Base-by-base conservation (phyloP, 2,888 invertebrate species). In the Brachycybe producta region DNA sequence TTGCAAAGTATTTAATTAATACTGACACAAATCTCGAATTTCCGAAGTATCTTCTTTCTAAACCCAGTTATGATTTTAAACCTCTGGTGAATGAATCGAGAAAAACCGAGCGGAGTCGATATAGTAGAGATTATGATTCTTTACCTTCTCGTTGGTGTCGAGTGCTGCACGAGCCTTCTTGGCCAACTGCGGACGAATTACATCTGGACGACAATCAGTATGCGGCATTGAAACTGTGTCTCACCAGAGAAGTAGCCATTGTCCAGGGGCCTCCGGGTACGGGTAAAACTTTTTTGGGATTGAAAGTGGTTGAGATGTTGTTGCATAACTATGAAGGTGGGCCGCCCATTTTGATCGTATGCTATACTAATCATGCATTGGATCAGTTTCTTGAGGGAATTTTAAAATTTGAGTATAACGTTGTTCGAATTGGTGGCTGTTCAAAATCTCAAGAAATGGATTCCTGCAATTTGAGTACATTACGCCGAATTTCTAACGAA, bases 331-430 rank as follows among this genome's bases (percentile, higher is more conserved):
- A 57, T 13, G 26, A 56, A 0, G 27, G 55, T 2, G n/a, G n/a
- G n/a, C 62, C 53, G 2, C 82, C 82, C 1, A 80, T 87, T 64
- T 67, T 87, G 8, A 70, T 88, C 0, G 77, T 88, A 19, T 84
- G 85, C 60, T 84, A 78, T 63, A 87, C 86, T 5, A 88, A 90
- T 69, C 84, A 86, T 63, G 86, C 87, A 4, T 67, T 90, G 38
- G 88, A 88, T 68, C 85, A 87, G 63, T 87, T 88, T 63, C 65
- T 88, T 30, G 79, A 83, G 63, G 82, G 80, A 7, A 68, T 83
- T 11, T 60, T 78, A 0, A 60, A 65, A 23, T 67, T 74, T 2
- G 80, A 80, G 0, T 61, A 71, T 0, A 71, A 71, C 52, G 71
- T 85, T 51, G 69, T 83, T 1, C 72, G 84, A 52, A 69, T 85